Evolutionary conservation across 2,888 invertebrate genomes (phyloP), one percentile per base, ranked within the genome.

Genomic region (Cheilosia impressa): DNA sequence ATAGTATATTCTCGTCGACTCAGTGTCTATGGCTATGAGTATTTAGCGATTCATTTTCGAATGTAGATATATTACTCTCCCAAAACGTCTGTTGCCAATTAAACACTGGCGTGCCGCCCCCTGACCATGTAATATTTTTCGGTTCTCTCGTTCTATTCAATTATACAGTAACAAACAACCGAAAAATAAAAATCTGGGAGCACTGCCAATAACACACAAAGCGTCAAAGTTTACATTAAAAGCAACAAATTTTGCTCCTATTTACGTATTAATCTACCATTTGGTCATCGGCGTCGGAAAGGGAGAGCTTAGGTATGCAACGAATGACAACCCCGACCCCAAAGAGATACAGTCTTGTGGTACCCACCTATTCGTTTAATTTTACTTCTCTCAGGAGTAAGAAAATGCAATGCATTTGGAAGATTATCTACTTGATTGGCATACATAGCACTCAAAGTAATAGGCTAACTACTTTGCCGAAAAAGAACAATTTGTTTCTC

Each of bases 81-180:
- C n/a, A 63, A 45, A 34, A 34, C 19, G 43, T 53, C 34, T 34
- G 13, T 55, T 47, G 73, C 45, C 63, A 73, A 63, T 73, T 63
- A 55, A 65, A 47, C 17, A 34, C n/a, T 53, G 45, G 9, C 62
- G 52, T 53, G 38, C 22, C 55, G 65, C 17, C 57, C 65, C 65
- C 65, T 57, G 65, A 43, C 57, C 57, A 75, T 66, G 65, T 50
- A 75, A 58, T 66, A 57, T 27, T 50, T 66, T 47, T 66, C 24
- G 17, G 24, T 60, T 52, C 34, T 50, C 66, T 68, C 58, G 5
- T 45, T 58, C 66, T 38, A 31, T n/a, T 31, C 58, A 58, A 75
- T 43, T 52, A 31, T 47, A 34, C 6, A 57, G 53, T 53, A 5
- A 1, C 17, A 24, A 5, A 1, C 17, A 24, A 53, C 4, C 4